phyloP scores from a whole-genome alignment of 64 coral and sea anemone species.

The Catalaphyllia jardinei region DNA sequence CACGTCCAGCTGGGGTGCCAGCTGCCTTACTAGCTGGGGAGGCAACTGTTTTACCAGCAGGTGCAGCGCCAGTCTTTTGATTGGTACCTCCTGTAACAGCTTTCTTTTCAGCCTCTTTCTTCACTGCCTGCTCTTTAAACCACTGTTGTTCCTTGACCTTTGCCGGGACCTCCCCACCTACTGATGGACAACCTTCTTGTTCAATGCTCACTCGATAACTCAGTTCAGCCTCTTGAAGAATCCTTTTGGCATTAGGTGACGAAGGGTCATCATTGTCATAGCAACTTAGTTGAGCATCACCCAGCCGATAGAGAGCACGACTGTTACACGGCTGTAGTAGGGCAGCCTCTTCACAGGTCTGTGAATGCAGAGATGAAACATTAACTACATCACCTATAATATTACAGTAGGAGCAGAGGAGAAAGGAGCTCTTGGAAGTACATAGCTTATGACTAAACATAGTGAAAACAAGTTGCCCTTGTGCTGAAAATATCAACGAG shows the following conservation, averaged over 20 bases:
- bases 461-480: too few species aligned
- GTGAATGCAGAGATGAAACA: neutral
- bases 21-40: neutral
- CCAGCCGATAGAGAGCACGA: conserved; percentile 80
- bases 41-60: neutral
- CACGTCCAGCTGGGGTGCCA: conserved; percentile 8
- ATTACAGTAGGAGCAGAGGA: neutral
- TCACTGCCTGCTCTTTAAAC: conserved; percentile 76
- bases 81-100: neutral
- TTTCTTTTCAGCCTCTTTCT: conserved; percentile 63
- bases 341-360: conserved; percentile 96
- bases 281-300: conserved; percentile 84
- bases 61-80: conserved; percentile 31
- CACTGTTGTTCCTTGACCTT: conserved; percentile 72
- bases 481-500: too few species aligned
- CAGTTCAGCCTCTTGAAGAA: conserved; percentile 77
- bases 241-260: conserved; percentile 31
- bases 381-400: neutral
- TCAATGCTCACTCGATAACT: conserved; percentile 89
- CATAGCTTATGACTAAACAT: too few species aligned
- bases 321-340: conserved; percentile 88
- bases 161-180: conserved; percentile 35
- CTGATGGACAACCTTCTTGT: conserved; percentile 71
- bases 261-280: conserved; percentile 75
- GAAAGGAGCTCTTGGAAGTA: neutral